Evolutionary conservation across 2,888 invertebrate genomes (phyloP), one percentile per base, ranked within the genome.

Genomic region (Thalpophila matura): DNA sequence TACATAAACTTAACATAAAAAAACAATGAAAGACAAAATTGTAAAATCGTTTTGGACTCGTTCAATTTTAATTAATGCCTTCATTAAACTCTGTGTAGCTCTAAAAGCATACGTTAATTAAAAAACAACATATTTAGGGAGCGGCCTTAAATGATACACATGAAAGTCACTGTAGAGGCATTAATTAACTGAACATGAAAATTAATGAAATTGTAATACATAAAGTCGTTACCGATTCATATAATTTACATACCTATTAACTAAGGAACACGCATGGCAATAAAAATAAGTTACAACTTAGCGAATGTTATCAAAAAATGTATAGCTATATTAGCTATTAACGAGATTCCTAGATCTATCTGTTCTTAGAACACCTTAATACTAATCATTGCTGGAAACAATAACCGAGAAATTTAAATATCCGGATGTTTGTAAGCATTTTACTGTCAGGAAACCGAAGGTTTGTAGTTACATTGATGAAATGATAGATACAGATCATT

Each of bases 31-130:
- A 5, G n/a, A 29, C 29, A 16, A 3, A n/a, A 45, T 18, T 29
- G 14, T 14, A 24, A 12, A 22, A 24, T 35, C 22, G 14, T 33
- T 59, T 58, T 31, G 14, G 14, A 16, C 37, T 56, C 38, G 24
- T 14, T 56, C 22, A 45, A 49, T 53, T 40, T 27, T 43, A 68
- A 74, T 74, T 24, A 54, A 31, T 42, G 12, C 24, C 26, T 31
- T 42, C 27, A 56, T 63, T 50, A 53, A 59, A 46, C 29, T 7
- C 5, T 42, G 22, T n/a, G n/a, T n/a, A n/a, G n/a, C 16, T 50
- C 55, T 72, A 58, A 62, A 66, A 74, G 58, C 70, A 67, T 59
- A 56, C 20, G 35, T 62, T 62, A 76, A 75, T 75, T 75, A 42
- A 47, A 74, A 60, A 73, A 69, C 38, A 55, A 60, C 58, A 18